Base-by-base conservation (phyloP, 2,113 vertebrate genomes). In the Natator depressus region DNA sequence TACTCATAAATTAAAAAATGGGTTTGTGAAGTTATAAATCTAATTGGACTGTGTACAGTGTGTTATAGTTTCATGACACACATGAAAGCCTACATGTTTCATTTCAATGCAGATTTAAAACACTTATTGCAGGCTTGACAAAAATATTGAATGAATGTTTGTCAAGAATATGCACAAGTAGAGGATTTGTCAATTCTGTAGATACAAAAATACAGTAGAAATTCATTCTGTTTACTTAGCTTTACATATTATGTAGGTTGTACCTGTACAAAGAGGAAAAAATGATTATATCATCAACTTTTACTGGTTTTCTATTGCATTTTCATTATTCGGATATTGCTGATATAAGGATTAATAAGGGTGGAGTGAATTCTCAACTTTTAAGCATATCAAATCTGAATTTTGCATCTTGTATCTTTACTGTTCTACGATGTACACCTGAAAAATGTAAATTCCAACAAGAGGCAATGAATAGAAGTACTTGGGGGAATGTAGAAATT, bases 121-220 rank as follows among this genome's bases (percentile, higher is more conserved):
- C 62, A 92, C 38, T 82, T 17, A 50, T 35, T 91, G 62, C 49
- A 86, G 38, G 92, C 84, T 93, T 94, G 82, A 55, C 53, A 57
- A 84, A 62, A 89, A 89, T 85, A 82, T 69, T 57, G 27, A 92
- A 3, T 57, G 54, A 51, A 76, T 29, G 27, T 84, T 96, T 96
- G 84, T 95, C 0, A 42, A 87, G 83, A 96, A 94, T 91, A 87
- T 84, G 76, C 51, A 78, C 79, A 95, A 87, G 75, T 55, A 87
- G 47, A 89, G 91, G 81, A 89, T 53, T 25, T 89, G 50, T 85
- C 87, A 93, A 50, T 84, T 72, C 27, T 80, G 62, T 93, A 72
- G 80, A 84, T 96, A 94, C 42, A 27, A 46, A 31, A 12, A 76
- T 84, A 94, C 90, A 94, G 29, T 87, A 72, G n/a, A 38, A 38